Base-by-base conservation (phyloP, 2,797 vertebrate species). In the Leptoclinus maculatus region DNA sequence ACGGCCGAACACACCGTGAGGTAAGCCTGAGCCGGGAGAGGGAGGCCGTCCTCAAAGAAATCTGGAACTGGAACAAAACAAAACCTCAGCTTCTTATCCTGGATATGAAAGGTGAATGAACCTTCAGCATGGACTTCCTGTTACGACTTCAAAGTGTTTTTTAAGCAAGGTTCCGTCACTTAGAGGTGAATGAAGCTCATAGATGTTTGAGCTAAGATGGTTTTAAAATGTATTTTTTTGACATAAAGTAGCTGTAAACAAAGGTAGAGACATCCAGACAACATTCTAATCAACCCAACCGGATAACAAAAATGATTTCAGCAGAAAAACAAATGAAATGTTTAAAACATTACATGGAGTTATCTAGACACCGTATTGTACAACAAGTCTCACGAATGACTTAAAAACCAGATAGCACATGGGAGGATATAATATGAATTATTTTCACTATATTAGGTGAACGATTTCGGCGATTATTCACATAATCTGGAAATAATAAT, bases 21-120 rank as follows among this genome's bases (percentile, higher is more conserved):
- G 76, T 96, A 96, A 0, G 95, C 95, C 91, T 96, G 95, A 58
- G 95, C 95, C 1, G 95, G 95, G 45, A 90, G 89, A 43, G 95
- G 93, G 16, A 96, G 88, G 34, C 88, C 41, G 3, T 96, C 95
- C 56, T 96, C 95, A 6, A 96, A 96, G 45, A 95, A 92, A 86
- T 95, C 95, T 91, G 92, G 76, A 81, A 90, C 87, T 90, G 73
- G 6, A 79, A 74, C 36, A 41, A 80, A 59, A 68, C 1, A 58
- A 49, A 75, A 19, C 6, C 4, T 53, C 5, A 59, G 36, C 25
- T 16, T 51, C 27, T 2, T 4, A 7, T 58, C 53, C 25, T 9
- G 17, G 41, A 14, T 36, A 3, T 34, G 14, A 9, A 11, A 27
- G 14, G 27, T 32, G 29, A 39, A 63, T 11, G 25, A 43, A 32